These are phyloP conservation scores for Ctenodactylus gundi DNA, from an alignment of 2,113 vertebrate genomes.

Conservation along the genomic window DNA sequence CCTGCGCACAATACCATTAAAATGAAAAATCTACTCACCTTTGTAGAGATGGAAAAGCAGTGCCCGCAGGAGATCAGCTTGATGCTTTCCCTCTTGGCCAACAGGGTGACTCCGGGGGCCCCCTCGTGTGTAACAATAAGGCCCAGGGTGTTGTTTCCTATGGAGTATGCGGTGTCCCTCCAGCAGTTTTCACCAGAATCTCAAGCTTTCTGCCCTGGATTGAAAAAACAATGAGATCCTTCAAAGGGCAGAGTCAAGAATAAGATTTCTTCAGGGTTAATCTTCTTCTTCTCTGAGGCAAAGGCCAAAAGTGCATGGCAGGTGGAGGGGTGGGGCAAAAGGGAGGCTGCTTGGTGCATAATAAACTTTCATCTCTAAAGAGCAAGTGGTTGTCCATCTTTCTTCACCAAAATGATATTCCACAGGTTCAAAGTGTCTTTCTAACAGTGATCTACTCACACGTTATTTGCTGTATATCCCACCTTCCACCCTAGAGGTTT, in stretches of 20 bases:
- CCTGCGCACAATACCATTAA: too few species aligned
- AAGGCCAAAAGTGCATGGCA: neutral
- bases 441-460: too few species aligned
- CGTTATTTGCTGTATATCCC: too few species aligned
- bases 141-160: neutral
- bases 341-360: too few species aligned
- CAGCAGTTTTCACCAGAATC: slow-evolving; percentile 16
- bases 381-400: too few species aligned
- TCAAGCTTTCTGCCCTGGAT: slow-evolving; percentile 37
- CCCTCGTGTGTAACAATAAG: neutral
- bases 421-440: too few species aligned
- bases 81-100: neutral
- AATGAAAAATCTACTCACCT: too few species aligned
- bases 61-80: neutral
- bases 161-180: rapidly evolving
- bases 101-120: neutral
- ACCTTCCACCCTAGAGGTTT: too few species aligned
- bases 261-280: neutral
- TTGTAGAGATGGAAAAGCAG: too few species aligned
- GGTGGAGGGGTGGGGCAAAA: too few species aligned
- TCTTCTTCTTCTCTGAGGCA: neutral
- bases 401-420: too few species aligned
- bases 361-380: too few species aligned
- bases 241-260: neutral
- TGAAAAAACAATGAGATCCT: neutral